Evolutionary conservation across 2,888 invertebrate genomes (phyloP).

Genomic region (Aleiodes leptofemur): DNA sequence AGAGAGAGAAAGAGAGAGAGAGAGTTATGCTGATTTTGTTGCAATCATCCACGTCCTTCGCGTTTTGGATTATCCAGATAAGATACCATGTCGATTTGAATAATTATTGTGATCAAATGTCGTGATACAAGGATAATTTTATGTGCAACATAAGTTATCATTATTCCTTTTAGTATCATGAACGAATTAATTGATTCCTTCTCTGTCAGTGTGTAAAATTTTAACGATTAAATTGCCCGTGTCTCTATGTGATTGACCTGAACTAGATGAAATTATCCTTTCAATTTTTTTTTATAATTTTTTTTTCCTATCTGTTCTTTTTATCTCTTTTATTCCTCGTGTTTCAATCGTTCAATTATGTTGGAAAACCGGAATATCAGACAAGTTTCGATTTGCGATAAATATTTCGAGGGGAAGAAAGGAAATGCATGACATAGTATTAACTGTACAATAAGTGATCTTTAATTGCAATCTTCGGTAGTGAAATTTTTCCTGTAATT

Average conservation of each 20-base stretch:
- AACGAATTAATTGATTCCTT: conserved; percentile 7
- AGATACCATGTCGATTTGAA: conserved; percentile 4
- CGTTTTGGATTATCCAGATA: conserved; percentile 22
- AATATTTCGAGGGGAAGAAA: too few species aligned
- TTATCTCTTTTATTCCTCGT: neutral
- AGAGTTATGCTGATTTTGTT: neutral
- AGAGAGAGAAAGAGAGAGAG: too few species aligned
- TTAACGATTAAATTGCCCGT: conserved; percentile 2
- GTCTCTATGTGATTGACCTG: conserved; percentile 9
- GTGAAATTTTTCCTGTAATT: too few species aligned
- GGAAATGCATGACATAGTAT: too few species aligned
- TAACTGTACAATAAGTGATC: too few species aligned
- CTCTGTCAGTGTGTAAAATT: neutral
- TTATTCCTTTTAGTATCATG: conserved; percentile 4
- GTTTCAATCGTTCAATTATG: too few species aligned
- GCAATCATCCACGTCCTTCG: conserved; percentile 15
- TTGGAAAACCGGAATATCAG: too few species aligned
- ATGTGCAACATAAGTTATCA: neutral
- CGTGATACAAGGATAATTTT: conserved; percentile 11
- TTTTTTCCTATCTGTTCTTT: too few species aligned
- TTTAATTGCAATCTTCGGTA: too few species aligned
- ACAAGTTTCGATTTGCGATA: too few species aligned
- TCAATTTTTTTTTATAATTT: neutral
- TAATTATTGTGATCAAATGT: conserved; percentile 17
- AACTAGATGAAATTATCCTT: neutral